Evolutionary conservation across 1,140 invertebrate genomes (phyloP).

Genomic region (Drosophila nigrodunni): DNA sequence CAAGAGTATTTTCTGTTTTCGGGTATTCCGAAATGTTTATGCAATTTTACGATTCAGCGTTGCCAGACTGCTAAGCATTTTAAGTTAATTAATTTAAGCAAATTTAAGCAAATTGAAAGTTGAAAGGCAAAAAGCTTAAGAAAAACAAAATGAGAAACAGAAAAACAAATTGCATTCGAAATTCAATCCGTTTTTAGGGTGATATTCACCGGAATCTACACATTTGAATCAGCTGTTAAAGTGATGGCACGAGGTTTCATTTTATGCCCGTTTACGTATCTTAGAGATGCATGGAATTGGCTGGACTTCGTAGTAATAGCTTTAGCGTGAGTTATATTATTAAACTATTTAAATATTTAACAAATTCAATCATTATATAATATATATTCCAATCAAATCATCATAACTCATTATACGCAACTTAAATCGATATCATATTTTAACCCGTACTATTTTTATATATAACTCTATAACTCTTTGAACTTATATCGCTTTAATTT

Average conservation of each 20-base stretch:
- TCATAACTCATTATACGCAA: constrained; percentile 13
- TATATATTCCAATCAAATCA: constrained; percentile 16
- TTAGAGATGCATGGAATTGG: constrained; percentile 99
- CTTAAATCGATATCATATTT: constrained; percentile 10
- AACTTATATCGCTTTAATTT: constrained; percentile 1
- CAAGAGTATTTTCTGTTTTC: constrained; percentile 19
- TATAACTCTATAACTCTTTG: constrained; percentile 39
- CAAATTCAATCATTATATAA: constrained; percentile 26
- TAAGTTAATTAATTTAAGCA: not conserved
- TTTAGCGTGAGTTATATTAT: constrained; percentile 96
- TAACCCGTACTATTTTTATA: constrained; percentile 21
- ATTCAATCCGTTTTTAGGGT: constrained; percentile 90
- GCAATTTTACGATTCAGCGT: constrained; percentile 2
- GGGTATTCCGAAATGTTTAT: constrained; percentile 12
- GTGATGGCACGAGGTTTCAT: constrained; percentile 99
- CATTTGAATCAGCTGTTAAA: constrained; percentile 99
- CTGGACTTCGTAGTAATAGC: constrained; percentile 99
- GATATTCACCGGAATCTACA: constrained; percentile 99
- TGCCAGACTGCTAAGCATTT: constrained; percentile 16
- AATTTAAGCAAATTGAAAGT: not conserved
- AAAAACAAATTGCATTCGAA: constrained; percentile 81
- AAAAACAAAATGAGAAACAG: constrained; percentile 30
- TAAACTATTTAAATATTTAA: constrained; percentile 27
- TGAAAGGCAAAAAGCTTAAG: not conserved
- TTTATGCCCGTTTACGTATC: constrained; percentile 99